Evolutionary conservation across 2,888 invertebrate genomes (phyloP).

Genomic region (Synanthedon myopaeformis): DNA sequence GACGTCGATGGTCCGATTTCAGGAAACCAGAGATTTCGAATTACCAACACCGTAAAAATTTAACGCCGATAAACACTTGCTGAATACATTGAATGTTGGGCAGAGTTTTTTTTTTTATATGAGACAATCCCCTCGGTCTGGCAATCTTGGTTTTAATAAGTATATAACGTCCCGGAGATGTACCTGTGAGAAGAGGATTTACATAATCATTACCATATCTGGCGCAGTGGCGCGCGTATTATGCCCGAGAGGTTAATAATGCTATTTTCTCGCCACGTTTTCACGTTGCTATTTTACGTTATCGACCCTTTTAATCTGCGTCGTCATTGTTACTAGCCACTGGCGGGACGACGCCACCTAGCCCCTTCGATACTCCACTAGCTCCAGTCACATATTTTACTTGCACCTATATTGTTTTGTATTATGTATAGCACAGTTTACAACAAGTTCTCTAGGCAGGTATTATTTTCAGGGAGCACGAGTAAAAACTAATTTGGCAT

Average conservation of each 20-base stretch:
- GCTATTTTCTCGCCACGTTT: slow-evolving; percentile 70
- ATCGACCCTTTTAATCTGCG: slow-evolving; percentile 65
- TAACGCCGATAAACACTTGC: slow-evolving; percentile 51
- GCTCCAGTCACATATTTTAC: background rate
- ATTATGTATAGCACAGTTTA: background rate
- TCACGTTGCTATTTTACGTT: slow-evolving; percentile 67
- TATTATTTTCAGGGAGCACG: background rate
- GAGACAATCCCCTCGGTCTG: slow-evolving; percentile 51
- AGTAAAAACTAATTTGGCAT: background rate
- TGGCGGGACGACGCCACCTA: slow-evolving; percentile 45
- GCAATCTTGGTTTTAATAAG: slow-evolving; percentile 70
- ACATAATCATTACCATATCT: slow-evolving; percentile 72
- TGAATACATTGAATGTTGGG: slow-evolving; percentile 26
- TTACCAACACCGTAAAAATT: slow-evolving; percentile 59
- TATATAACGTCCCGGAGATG: slow-evolving; percentile 66
- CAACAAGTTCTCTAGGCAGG: background rate
- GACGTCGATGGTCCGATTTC: slow-evolving; percentile 61
- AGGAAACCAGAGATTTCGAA: slow-evolving; percentile 57
- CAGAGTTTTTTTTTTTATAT: slow-evolving; percentile 44
- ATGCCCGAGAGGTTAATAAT: slow-evolving; percentile 70
- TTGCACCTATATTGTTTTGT: background rate
- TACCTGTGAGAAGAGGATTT: slow-evolving; percentile 67
- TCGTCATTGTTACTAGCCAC: slow-evolving; percentile 66
- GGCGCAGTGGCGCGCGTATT: slow-evolving; percentile 68
- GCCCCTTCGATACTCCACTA: slow-evolving; percentile 26